Evolutionary conservation across 2,888 invertebrate genomes (phyloP), one percentile per base, ranked within the genome.

Genomic region (Ceriagrion tenellum): DNA sequence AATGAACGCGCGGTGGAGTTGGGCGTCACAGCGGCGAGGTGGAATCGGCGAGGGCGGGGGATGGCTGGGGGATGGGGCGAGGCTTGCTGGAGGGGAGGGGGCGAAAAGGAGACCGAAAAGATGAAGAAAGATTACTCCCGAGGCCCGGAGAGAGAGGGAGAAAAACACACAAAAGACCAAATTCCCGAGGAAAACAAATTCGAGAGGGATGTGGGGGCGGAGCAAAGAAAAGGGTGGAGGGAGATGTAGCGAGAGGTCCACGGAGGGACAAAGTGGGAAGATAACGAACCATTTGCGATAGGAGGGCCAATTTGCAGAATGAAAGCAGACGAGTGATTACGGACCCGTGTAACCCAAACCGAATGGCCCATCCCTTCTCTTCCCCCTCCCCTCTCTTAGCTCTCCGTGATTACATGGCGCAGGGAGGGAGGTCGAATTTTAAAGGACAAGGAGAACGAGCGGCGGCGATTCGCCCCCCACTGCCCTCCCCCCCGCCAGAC

Each of bases 321-420:
- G 93, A 93, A 93, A 93, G 69, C 93, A 93, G 93, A 81, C 81
- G 81, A 93, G 69, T 93, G 93, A 93, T 93, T 93, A 93, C 74
- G 69, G 74, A 55, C 93, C 69, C 93, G 93, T 93, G 93, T 69
- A 69, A 89, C 89, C 89, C 55, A 47, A 89, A 89, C 55, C 55
- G 89, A 89, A 89, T 55, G 55, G 89, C 26, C 89, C 89, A 55
- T 89, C 89, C n/a, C 47, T 47, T 47, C 47, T 47, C 88, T 47
- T 20, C 40, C n/a, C 55, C n/a, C 89, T 13, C 6, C 3, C 47
- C 8, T 47, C 47, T 47, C 88, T 47, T 20, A 18, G 13, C 55
- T 16, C 89, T 23, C 69, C 81, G 81, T 81, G 81, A 81, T 81
- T 81, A 81, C 30, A 81, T n/a, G 69, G 69, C n/a, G n/a, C 12